These are phyloP conservation scores for Yponomeuta cagnagella DNA, from an alignment of 2,888 invertebrate genomes.

Conservation along the genomic window DNA sequence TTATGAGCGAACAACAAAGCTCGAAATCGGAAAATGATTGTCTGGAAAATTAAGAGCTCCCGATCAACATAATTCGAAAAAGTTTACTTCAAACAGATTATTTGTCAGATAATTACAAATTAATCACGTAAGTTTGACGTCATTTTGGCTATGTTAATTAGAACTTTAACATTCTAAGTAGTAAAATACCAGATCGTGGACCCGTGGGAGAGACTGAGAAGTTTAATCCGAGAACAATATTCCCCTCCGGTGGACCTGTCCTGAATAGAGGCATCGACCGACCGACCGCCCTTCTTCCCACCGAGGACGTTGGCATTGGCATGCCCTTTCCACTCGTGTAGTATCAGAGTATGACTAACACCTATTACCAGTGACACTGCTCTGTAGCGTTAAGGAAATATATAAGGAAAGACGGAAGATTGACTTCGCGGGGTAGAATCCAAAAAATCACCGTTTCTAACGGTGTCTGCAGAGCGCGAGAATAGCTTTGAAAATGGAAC, in stretches of 20 bases:
- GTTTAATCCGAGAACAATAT: not conserved
- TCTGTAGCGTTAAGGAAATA: not conserved
- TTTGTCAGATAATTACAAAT: no score
- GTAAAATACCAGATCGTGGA: no score
- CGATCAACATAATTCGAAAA: no score
- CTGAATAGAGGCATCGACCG: conserved; percentile 10
- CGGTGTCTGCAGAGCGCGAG: no score
- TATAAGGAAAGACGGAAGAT: not conserved
- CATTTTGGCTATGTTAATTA: no score
- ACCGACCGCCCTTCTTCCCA: not conserved
- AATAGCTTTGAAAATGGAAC: no score
- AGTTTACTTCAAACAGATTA: no score
- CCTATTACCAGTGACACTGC: not conserved
- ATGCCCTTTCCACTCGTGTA: not conserved
- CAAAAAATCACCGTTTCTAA: not conserved
- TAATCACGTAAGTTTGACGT: no score
- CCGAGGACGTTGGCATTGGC: conserved; percentile 8
- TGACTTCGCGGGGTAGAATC: not conserved
- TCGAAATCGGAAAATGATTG: no score
- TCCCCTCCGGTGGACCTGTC: not conserved
- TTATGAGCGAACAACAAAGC: no score
- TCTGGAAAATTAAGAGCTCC: no score
- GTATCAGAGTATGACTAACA: not conserved
- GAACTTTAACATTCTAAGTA: no score
- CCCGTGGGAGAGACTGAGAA: not conserved